Evolutionary conservation across 2,797 vertebrate genomes (phyloP), one percentile per base, ranked within the genome.

Genomic region (Tapera naevia): DNA sequence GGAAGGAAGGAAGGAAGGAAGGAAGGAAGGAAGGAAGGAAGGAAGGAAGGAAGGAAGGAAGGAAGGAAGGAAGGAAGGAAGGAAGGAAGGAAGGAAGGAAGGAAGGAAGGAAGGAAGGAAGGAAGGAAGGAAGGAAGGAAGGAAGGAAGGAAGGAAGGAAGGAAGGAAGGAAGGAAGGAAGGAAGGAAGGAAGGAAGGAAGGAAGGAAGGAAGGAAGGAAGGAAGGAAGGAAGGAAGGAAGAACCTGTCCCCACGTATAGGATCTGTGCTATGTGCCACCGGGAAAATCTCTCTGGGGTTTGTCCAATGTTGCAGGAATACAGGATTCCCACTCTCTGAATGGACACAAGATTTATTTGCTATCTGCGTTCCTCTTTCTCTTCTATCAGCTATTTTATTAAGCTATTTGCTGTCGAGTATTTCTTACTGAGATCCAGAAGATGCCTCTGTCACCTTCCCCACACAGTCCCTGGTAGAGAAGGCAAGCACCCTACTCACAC

Each of bases 361-460:
- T 64, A 24, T 28, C n/a, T 39, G 27, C 8, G 8, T 69, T 51
- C 17, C 25, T 62, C 24, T 39, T 83, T 45, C n/a, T 69, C 5
- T 51, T 57, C 13, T 57, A 45, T 32, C n/a, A 84, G 37, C n/a
- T 79, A 45, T 39, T 61, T 50, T n/a, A n/a, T n/a, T n/a, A n/a
- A n/a, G n/a, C n/a, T 30, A 79, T 51, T 57, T 69, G 15, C 19
- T 80, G 37, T 7, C 1, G 1, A 15, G 22, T 16, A 32, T 39
- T 69, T 62, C 25, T 62, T 48, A 58, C 18, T 2, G 30, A 79
- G 13, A 46, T 33, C 8, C 16, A 84, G 56, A 69, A 51, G 41
- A 10, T 41, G 9, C 13, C 11, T 46, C 56, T 64, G 45, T 22
- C 25, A 41, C 22, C 23, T 84, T 0, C 0, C 4, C 5, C 17